Percentiles rank a stretch among this genome's conserved stretches.
Evolutionary conservation across 2,113 vertebrate species (phyloP).

Genomic region (Mirza zaza): DNA sequence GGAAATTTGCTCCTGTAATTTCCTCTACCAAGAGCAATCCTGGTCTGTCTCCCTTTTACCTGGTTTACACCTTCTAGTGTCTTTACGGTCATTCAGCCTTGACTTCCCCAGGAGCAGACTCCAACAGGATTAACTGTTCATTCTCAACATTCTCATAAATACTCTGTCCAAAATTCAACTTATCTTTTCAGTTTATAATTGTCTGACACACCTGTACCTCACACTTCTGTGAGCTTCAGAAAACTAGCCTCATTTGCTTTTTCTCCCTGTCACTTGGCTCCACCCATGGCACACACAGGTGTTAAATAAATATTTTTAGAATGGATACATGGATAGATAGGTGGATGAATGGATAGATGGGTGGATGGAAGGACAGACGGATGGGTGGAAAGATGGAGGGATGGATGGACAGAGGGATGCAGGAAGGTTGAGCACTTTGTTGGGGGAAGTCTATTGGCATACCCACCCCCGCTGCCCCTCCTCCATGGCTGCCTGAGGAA

Average conservation of each 20-base stretch:
- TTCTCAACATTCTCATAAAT: background rate
- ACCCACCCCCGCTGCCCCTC: rapidly evolving
- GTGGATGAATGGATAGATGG: no score
- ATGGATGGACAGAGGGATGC: background rate
- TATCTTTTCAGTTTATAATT: background rate
- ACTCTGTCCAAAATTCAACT: background rate
- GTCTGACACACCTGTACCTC: background rate
- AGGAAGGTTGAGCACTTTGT: background rate
- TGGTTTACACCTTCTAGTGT: background rate
- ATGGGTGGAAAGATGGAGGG: no score
- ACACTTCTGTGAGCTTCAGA: background rate
- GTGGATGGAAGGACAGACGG: no score
- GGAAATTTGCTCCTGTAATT: background rate
- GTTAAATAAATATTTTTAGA: background rate
- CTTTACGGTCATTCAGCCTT: background rate
- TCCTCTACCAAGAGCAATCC: background rate
- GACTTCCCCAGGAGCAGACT: background rate
- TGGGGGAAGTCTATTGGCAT: background rate
- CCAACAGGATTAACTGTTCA: background rate
- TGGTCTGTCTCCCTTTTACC: background rate
- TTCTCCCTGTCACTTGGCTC: background rate
- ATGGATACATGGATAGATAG: background rate
- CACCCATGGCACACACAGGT: background rate
- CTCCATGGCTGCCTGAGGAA: background rate
- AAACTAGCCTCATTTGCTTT: background rate